These are phyloP conservation scores for Pteromalus puparum DNA, from an alignment of 1,140 invertebrate genomes.

Conservation along the genomic window DNA sequence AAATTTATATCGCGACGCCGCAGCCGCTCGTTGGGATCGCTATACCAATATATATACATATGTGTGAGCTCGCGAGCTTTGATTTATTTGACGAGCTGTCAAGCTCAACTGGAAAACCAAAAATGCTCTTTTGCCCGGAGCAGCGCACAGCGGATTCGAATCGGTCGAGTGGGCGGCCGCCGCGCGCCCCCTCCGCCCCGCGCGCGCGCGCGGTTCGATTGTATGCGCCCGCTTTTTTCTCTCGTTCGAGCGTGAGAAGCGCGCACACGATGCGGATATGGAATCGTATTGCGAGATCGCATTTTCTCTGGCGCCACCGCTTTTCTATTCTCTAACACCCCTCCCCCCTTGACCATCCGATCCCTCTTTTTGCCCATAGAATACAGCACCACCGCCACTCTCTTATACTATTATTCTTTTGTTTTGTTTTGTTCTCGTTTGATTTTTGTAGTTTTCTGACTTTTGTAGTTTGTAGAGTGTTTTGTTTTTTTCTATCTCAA, in stretches of 20 bases:
- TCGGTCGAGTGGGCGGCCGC: background rate
- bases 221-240: background rate
- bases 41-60: no score
- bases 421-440: slow-evolving; percentile 1
- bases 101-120: slow-evolving; percentile 23
- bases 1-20: slow-evolving; percentile 18
- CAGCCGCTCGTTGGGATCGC: no score
- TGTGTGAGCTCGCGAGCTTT: slow-evolving; percentile 2
- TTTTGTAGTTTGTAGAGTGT: slow-evolving; percentile 25
- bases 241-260: background rate
- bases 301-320: slow-evolving; percentile 41
- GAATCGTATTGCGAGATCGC: slow-evolving; percentile 35
- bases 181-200: no score
- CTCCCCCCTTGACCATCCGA: background rate
- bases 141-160: background rate
- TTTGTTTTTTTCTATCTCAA: slow-evolving; percentile 3
- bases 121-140: slow-evolving; percentile 4
- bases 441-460: slow-evolving; percentile 6
- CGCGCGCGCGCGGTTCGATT: background rate
- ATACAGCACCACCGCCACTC: slow-evolving; percentile 20
- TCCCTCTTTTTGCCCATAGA: background rate
- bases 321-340: background rate
- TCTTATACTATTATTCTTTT: slow-evolving; percentile 21
- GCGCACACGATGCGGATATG: background rate
- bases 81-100: slow-evolving; percentile 34